These are phyloP conservation scores for Fistularia commersonii DNA, from an alignment of 2,797 vertebrate genomes.

Conservation along the genomic window DNA sequence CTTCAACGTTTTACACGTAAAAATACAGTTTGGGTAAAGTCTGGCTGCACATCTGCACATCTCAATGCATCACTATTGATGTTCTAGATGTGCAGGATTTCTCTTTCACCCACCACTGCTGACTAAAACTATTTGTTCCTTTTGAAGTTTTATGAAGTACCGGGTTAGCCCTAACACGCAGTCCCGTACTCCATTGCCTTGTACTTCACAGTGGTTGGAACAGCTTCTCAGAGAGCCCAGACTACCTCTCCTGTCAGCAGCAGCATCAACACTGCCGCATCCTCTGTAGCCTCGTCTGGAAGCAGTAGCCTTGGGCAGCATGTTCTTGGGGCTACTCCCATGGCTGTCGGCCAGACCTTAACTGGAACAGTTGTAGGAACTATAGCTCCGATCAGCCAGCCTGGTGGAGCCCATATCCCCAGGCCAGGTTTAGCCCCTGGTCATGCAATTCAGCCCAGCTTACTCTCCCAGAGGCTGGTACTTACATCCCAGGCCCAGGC, in stretches of 20 bases:
- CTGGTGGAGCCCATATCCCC: constrained; percentile 67
- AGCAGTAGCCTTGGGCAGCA: constrained; percentile 79
- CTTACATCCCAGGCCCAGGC: constrained; percentile 98
- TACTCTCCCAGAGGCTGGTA: constrained; percentile 94
- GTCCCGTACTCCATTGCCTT: constrained; percentile 72
- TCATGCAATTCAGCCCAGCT: constrained; percentile 86
- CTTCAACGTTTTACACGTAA: too few species aligned
- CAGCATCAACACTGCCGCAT: constrained; percentile 68
- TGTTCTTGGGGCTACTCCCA: constrained; percentile 67
- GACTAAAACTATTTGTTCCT: constrained; percentile 22
- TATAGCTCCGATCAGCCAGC: constrained; percentile 73
- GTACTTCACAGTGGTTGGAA: constrained; percentile 84
- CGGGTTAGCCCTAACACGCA: constrained; percentile 67
- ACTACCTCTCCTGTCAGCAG: constrained; percentile 73
- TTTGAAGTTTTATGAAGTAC: constrained; percentile 33
- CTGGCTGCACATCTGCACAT: too few species aligned
- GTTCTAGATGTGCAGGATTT: too few species aligned
- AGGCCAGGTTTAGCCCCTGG: constrained; percentile 77
- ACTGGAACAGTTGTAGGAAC: constrained; percentile 72
- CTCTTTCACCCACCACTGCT: constrained; percentile 19
- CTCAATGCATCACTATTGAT: too few species aligned
- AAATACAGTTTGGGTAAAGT: too few species aligned
- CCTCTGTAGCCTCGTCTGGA: constrained; percentile 64
- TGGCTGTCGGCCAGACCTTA: constrained; percentile 81
- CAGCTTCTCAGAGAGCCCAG: constrained; percentile 85